Evolutionary conservation across 92 coral and sea anemone genomes (phyloP).

Genomic region (Heliopora coerulea): DNA sequence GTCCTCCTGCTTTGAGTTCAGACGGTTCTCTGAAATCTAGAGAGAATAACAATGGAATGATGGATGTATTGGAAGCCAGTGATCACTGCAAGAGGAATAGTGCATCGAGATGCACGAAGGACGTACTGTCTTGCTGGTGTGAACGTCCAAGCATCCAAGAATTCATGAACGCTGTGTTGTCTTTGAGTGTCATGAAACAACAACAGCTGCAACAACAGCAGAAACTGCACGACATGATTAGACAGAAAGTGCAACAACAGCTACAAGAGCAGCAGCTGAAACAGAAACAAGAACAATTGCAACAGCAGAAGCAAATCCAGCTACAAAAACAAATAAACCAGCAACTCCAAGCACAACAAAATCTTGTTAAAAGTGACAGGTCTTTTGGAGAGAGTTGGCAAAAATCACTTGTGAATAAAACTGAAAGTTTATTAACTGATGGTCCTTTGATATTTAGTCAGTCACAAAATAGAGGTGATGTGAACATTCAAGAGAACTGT

Average conservation of each 20-base stretch:
- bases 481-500: not conserved
- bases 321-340: not conserved
- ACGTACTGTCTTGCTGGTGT: not conserved
- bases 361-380: not conserved
- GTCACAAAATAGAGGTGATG: not conserved
- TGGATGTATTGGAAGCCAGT: not conserved
- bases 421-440: not conserved
- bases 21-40: not conserved
- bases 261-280: not conserved
- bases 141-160: constrained; percentile 20
- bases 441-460: not conserved
- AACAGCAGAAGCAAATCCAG: not conserved
- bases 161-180: constrained; percentile 12
- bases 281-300: not conserved
- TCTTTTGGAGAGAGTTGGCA: not conserved
- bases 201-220: not conserved
- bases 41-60: not conserved
- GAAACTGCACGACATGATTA: not conserved
- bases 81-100: not conserved
- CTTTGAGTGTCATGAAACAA: not conserved
- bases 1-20: constrained; percentile 16
- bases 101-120: not conserved
- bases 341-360: too few species aligned
- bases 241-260: not conserved
- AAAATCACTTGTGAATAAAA: not conserved